Percentiles rank a stretch among this genome's conserved stretches.
Conservation (phyloP, 2,797 vertebrate genomes). For the Triplophysa bombifrons region DNA sequence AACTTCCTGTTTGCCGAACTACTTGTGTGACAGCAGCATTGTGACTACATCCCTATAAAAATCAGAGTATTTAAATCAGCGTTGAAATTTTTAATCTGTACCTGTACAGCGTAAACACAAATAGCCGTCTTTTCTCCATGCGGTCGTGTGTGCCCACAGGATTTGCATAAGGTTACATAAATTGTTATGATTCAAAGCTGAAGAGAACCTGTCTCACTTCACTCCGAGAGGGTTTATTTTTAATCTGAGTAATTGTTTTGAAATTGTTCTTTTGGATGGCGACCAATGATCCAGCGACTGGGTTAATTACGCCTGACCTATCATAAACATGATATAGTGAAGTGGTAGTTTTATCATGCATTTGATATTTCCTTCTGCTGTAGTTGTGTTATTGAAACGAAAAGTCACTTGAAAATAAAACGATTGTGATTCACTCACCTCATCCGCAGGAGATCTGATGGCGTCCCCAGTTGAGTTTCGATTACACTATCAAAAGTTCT, state of each 20-base stretch:
- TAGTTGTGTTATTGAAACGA: no score
- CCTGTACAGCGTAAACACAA: not conserved
- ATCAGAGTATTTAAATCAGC: not conserved
- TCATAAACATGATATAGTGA: constrained; percentile 3
- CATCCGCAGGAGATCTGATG: no score
- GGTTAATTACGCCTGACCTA: constrained; percentile 30
- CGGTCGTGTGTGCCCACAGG: not conserved
- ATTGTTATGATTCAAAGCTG: not conserved
- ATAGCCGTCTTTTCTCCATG: not conserved
- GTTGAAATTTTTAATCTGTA: not conserved
- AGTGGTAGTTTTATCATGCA: not conserved
- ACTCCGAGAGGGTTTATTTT: not conserved
- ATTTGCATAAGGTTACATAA: constrained; percentile 2
- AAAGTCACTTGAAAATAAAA: no score
- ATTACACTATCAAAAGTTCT: no score
- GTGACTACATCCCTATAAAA: not conserved
- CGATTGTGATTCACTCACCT: not conserved
- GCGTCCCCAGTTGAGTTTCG: no score
- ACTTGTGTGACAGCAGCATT: not conserved
- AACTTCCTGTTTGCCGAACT: not conserved
- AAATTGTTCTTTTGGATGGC: not conserved
- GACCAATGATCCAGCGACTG: constrained; percentile 15
- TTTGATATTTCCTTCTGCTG: not conserved
- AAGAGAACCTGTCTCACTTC: not conserved
- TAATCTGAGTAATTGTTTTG: constrained; percentile 27